Percentiles rank a stretch among this genome's conserved stretches.
phyloP scores from a whole-genome alignment of 2,113 vertebrate species.

The Pardalotus punctatus region DNA sequence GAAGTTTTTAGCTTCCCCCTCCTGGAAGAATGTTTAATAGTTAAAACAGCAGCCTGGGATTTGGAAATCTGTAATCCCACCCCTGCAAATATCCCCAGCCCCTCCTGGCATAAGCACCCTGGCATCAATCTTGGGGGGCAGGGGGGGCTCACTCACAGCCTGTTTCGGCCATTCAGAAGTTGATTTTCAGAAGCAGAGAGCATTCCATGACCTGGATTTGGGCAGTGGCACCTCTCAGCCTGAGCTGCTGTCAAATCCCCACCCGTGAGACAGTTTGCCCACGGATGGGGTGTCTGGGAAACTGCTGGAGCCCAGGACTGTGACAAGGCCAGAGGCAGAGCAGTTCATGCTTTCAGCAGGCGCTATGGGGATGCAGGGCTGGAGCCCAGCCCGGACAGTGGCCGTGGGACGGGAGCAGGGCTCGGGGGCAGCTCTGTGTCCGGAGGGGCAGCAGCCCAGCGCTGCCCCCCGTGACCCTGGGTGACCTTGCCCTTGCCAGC shows the following conservation, averaged over 20 bases:
- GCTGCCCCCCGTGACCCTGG: too few relatives aligned
- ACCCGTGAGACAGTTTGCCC: neutral
- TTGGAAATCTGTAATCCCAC: neutral
- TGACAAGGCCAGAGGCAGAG: neutral
- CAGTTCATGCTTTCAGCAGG: neutral
- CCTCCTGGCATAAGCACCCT: neutral
- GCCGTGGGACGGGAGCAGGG: neutral
- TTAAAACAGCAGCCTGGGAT: neutral
- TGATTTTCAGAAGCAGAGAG: neutral
- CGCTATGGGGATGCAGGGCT: rapidly evolving
- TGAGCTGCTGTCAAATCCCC: neutral
- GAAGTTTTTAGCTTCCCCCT: neutral
- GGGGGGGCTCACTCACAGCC: neutral
- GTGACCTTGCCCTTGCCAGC: neutral
- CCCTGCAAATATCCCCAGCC: neutral
- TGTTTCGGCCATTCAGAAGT: neutral
- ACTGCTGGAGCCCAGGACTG: neutral
- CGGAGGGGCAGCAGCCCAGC: too few relatives aligned
- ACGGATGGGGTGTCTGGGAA: neutral
- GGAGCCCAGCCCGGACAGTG: neutral
- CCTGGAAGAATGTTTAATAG: neutral
- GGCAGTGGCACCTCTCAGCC: neutral
- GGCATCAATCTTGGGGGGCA: neutral
- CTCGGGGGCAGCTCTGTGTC: neutral
- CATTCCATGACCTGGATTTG: rapidly evolving